These are phyloP conservation scores for Trichogramma dendrolimi DNA, from an alignment of 2,888 invertebrate genomes.

Conservation along the genomic window DNA sequence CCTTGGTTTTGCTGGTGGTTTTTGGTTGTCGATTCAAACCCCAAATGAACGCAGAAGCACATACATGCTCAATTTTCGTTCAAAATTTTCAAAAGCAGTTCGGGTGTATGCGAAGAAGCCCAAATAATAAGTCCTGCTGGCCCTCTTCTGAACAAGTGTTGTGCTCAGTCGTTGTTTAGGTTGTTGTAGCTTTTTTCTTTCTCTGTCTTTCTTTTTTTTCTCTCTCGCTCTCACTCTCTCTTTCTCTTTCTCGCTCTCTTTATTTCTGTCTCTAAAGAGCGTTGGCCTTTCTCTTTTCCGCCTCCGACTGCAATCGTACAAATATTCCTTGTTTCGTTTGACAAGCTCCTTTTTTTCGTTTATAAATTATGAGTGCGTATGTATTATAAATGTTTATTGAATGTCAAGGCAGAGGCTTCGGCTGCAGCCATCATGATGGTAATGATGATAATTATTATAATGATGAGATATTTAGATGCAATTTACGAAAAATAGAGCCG, in stretches of 20 bases:
- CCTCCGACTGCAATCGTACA: conserved; percentile 30
- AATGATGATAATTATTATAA: background rate
- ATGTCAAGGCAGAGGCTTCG: too few species aligned
- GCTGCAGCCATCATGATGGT: background rate
- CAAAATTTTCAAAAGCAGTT: too few species aligned
- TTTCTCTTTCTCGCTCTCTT: background rate
- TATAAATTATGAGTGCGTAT: background rate
- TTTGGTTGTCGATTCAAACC: too few species aligned
- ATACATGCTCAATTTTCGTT: too few species aligned
- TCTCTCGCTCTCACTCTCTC: background rate
- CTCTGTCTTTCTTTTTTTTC: conserved; percentile 4
- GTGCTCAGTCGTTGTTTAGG: too few species aligned
- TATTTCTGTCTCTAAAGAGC: conserved; percentile 23
- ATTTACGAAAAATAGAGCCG: too few species aligned
- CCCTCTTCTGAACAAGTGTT: too few species aligned
- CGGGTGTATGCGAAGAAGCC: too few species aligned
- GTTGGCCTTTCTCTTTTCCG: conserved; percentile 29
- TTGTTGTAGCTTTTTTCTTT: background rate
- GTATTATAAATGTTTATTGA: background rate
- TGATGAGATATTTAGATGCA: too few species aligned
- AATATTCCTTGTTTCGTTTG: conserved; percentile 24
- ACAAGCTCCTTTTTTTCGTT: conserved; percentile 12
- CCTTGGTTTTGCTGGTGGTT: too few species aligned
- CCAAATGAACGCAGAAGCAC: too few species aligned
- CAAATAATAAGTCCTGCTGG: too few species aligned